Base-by-base conservation (phyloP, 2,797 vertebrate species). In the Steatocranus sp. region DNA sequence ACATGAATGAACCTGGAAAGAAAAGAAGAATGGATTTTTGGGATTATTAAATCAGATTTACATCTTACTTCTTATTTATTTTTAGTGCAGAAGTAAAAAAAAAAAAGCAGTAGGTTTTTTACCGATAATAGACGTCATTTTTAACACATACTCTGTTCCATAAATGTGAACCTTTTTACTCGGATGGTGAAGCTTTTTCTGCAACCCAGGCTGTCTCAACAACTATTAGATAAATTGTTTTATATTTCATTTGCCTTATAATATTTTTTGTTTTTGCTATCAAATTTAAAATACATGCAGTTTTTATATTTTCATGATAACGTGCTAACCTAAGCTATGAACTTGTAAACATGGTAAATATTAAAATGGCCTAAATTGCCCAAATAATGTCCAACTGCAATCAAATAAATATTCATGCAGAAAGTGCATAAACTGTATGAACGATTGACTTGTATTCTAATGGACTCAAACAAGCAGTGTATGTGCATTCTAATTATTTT, bases 1-100 rank as follows among this genome's bases (percentile, higher is more conserved):
- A 80, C 36, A 78, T 79, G 27, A 76, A 50, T 83, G 78, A 78
- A 78, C 77, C 49, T 12, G 32, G 18, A 75, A 41, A 77, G 63
- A 77, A 43, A 78, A 36, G 38, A 80, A n/a, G 2, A 46, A 56
- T 32, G 38, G 0, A 1, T 80, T 76, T 32, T 80, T 63, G 11
- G 27, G 48, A 38, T n/a, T 10, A 18, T 32, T 17, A 85, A 38
- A 74, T 86, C 15, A 48, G 15, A 46, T 46, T 73, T 30, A 18
- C 10, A 2, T 46, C 15, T 48, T 27, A 46, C 20, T 46, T 70
- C 15, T 18, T 46, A 18, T 25, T 46, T 70, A 34, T 27, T 11
- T n/a, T 70, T 70, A 46, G 41, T 18, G 0, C 23, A 18, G 23
- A 27, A 18, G 11, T 15, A 4, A 4, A 53, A 53, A 36, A 51